Evolutionary conservation across 2,888 invertebrate species (phyloP).

Genomic region (Brachycybe producta): DNA sequence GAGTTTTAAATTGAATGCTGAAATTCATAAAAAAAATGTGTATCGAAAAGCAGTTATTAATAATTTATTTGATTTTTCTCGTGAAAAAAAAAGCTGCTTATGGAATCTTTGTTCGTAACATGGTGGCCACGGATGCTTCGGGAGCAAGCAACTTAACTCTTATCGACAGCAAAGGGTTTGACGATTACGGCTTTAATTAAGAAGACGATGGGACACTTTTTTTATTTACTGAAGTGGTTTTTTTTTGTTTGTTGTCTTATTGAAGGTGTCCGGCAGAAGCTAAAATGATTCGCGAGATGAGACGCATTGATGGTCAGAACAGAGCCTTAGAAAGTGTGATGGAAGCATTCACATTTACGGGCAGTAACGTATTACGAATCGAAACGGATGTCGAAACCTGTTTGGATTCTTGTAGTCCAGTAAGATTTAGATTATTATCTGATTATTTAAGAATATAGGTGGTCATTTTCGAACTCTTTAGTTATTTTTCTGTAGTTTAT

Average conservation of each 20-base stretch:
- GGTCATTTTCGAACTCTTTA: too few relatives aligned
- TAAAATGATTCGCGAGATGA: slow-evolving; percentile 26
- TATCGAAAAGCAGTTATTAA: neutral
- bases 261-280: slow-evolving; percentile 25
- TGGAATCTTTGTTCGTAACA: slow-evolving; percentile 12
- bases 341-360: slow-evolving; percentile 26
- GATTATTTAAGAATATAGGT: too few relatives aligned
- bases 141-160: slow-evolving; percentile 24
- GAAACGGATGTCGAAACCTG: slow-evolving; percentile 27
- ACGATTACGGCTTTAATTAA: neutral
- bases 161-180: slow-evolving; percentile 25
- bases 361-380: slow-evolving; percentile 22
- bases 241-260: neutral
- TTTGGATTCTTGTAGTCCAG: slow-evolving; percentile 25
- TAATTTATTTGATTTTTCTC: neutral
- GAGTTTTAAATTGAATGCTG: too few relatives aligned
- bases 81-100: slow-evolving; percentile 16
- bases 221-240: too few relatives aligned
- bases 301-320: slow-evolving; percentile 23
- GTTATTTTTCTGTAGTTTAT: too few relatives aligned
- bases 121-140: slow-evolving; percentile 21
- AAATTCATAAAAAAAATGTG: too few relatives aligned
- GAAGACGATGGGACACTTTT: neutral
- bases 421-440: too few relatives aligned
- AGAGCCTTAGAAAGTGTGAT: slow-evolving; percentile 25